phyloP scores from a whole-genome alignment of 2,888 invertebrate species.

The Platypus cylindrus region DNA sequence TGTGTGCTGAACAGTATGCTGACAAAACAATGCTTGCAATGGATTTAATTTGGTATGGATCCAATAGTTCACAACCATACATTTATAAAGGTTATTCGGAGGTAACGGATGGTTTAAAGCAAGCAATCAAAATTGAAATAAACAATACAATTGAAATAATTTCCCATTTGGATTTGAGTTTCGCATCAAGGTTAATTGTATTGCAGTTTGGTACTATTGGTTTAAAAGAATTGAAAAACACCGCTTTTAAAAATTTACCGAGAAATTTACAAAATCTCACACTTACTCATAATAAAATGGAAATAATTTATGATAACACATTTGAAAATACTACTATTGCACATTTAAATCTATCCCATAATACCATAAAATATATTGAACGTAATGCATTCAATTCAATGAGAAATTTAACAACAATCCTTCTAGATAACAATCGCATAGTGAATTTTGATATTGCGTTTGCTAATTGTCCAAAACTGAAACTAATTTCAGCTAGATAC shows the following conservation, averaged over 20 bases:
- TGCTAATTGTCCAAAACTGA: constrained; percentile 20
- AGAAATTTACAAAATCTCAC: neutral
- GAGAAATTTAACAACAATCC: constrained; percentile 18
- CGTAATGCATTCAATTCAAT: constrained; percentile 24
- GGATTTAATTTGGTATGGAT: neutral
- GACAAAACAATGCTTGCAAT: too few relatives aligned
- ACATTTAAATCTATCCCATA: constrained; percentile 22
- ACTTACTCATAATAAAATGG: neutral
- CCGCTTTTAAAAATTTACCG: neutral
- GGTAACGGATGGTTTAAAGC: constrained; percentile 18
- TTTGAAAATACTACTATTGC: constrained; percentile 21
- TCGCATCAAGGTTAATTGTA: constrained; percentile 19
- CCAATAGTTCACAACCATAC: constrained; percentile 16
- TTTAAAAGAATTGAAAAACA: neutral
- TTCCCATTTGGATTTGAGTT: constrained; percentile 20
- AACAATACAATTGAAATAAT: constrained; percentile 21
- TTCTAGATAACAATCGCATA: constrained; percentile 24
- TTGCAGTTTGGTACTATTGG: neutral
- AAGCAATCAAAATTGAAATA: constrained; percentile 20
- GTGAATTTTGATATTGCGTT: constrained; percentile 21
- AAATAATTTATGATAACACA: constrained; percentile 12
- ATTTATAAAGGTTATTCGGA: constrained; percentile 18
- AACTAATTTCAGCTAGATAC: constrained; percentile 20
- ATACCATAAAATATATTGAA: constrained; percentile 21
- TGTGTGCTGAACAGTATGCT: too few relatives aligned